Base-by-base conservation (phyloP, 2,797 vertebrate species). In the Percopsis omiscomaycus region DNA sequence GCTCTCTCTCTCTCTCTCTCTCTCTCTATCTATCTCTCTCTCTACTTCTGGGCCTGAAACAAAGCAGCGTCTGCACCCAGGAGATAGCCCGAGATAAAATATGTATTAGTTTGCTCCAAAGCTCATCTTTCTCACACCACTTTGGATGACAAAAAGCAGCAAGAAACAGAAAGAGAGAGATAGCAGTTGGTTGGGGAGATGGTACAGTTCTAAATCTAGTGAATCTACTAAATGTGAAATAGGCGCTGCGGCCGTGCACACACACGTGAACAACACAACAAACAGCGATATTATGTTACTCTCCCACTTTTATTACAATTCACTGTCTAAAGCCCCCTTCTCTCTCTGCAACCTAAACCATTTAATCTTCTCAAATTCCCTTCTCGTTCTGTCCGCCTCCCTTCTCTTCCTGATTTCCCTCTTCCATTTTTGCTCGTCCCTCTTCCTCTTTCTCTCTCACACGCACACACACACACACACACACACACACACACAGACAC, bases 21-120 rank as follows among this genome's bases (percentile, higher is more conserved):
- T 51, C 49, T 16, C 50, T 16, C 50, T 52, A 16, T 16, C 14
- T 5, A 1, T 16, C 10, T 50, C 48, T 50, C 12, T 50, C 48
- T 50, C 48, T 50, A 11, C 3, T 13, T 53, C 46, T 3, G 5
- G 46, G 46, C 11, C 22, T 28, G 78, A 76, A 79, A 86, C 82
- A 81, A 82, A 84, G 79, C 75, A 37, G 68, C 70, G 73, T 86
- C 82, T 87, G 83, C 84, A 84, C 83, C 79, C 79, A 69, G 84
- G 81, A 91, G 90, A 92, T 92, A 90, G 80, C 81, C 54, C 30
- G 15, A 68, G 84, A 91, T 93, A 90, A 92, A 92, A 92, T 92
- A 92, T 93, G 92, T 91, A 92, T 93, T 92, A 85, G 81, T 87
- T 88, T 84, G 73, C 68, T 69, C 66, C 72, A 71, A 74, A 80